These are phyloP conservation scores for Pionites leucogaster DNA, from an alignment of 2,113 vertebrate genomes.

Conservation along the genomic window DNA sequence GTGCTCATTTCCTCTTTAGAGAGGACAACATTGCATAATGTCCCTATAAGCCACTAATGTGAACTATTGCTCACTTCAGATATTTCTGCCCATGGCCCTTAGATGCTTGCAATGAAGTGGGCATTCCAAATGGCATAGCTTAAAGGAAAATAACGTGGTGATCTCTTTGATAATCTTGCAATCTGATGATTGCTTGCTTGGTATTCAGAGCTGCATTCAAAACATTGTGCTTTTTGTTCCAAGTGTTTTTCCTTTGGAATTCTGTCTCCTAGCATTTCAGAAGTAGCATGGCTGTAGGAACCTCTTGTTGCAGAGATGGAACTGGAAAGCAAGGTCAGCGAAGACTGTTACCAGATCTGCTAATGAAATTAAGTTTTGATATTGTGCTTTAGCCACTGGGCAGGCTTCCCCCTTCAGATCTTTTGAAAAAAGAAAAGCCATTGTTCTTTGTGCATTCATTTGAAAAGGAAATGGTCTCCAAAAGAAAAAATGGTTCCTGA, in stretches of 20 bases:
- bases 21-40: neutral
- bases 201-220: neutral
- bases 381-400: slow-evolving; percentile 34
- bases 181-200: neutral
- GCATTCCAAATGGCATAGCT: neutral
- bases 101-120: neutral
- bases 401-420: slow-evolving; percentile 31
- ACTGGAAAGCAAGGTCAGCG: neutral
- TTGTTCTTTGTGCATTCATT: slow-evolving; percentile 54
- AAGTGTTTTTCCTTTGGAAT: neutral
- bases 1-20: neutral
- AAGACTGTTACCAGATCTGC: slow-evolving; percentile 31
- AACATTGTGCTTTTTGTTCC: neutral
- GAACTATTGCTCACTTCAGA: neutral
- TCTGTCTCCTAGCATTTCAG: neutral
- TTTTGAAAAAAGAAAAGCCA: slow-evolving; percentile 63
- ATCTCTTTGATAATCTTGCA: slow-evolving; percentile 4
- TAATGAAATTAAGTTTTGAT: slow-evolving; percentile 51
- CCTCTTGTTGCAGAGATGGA: neutral
- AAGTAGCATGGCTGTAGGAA: neutral
- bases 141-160: neutral
- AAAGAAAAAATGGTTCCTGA: slow-evolving; percentile 51
- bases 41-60: neutral
- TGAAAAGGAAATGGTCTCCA: slow-evolving; percentile 64
- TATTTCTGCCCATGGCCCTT: neutral